Conservation (phyloP, 2,797 vertebrate genomes). For the Crax fasciolata region DNA sequence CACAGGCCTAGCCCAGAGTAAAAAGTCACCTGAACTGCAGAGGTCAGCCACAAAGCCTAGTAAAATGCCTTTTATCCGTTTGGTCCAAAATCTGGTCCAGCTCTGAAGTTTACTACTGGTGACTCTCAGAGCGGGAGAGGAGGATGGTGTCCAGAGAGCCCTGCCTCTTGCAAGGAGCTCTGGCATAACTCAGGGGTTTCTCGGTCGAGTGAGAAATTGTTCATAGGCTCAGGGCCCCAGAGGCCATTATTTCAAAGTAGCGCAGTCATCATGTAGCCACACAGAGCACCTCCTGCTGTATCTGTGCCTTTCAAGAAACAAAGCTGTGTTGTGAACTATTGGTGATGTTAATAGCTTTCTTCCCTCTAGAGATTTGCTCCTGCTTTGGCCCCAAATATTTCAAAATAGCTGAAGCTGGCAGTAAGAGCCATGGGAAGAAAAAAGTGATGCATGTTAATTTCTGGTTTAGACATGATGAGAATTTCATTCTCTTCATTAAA, state of each 20-base stretch:
- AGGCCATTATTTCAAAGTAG: conserved; percentile 66
- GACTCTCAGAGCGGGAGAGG: rapidly evolving
- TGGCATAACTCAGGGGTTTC: conserved; percentile 14
- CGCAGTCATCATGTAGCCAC: not conserved
- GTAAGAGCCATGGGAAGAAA: conserved; percentile 64
- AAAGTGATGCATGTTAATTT: conserved; percentile 75
- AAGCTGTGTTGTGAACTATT: conserved; percentile 67
- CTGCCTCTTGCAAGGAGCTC: not conserved
- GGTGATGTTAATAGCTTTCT: conserved; percentile 58
- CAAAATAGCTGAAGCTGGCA: conserved; percentile 70
- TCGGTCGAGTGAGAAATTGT: not conserved
- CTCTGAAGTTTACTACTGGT: not conserved
- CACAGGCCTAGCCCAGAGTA: rapidly evolving
- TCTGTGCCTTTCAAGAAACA: conserved; percentile 72
- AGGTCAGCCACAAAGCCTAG: not conserved
- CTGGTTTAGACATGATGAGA: conserved; percentile 64
- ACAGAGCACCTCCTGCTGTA: conserved; percentile 13
- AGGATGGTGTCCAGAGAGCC: rapidly evolving
- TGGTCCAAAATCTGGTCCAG: not conserved
- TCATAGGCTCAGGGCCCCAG: conserved; percentile 37
- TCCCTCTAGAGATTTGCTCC: conserved; percentile 67
- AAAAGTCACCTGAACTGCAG: not conserved
- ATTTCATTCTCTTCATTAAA: conserved; percentile 74
- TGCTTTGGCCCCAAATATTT: conserved; percentile 68
- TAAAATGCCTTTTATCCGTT: not conserved